These are phyloP conservation scores for Myotis daubentonii DNA, from an alignment of 2,797 vertebrate species.

Conservation along the genomic window DNA sequence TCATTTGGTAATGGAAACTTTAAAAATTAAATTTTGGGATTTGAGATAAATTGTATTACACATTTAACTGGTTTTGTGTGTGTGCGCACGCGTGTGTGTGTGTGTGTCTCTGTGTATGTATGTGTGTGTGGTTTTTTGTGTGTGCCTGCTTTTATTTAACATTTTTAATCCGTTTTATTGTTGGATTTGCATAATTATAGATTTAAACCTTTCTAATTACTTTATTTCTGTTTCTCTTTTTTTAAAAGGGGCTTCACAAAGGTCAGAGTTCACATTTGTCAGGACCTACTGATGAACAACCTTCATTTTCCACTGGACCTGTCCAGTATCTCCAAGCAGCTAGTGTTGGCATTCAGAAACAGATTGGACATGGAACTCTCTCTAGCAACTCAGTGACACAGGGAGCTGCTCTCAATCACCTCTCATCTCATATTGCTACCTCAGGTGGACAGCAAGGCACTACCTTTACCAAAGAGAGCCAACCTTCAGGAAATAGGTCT, in stretches of 20 bases:
- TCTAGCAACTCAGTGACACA: constrained; percentile 93
- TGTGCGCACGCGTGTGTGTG: neutral
- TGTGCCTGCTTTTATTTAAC: neutral
- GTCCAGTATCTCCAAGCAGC: constrained; percentile 90
- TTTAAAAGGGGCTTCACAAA: constrained; percentile 94
- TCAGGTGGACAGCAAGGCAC: constrained; percentile 95
- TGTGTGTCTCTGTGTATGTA: neutral
- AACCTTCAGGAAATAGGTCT: constrained; percentile 92
- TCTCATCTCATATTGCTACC: constrained; percentile 96
- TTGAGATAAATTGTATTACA: neutral
- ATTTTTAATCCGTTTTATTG: neutral
- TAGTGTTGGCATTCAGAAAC: constrained; percentile 93
- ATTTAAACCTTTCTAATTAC: neutral
- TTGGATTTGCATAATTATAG: neutral
- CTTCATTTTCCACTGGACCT: constrained; percentile 91
- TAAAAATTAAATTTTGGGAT: neutral
- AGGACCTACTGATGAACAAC: constrained; percentile 94
- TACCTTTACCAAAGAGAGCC: constrained; percentile 96
- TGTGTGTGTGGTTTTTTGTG: no score
- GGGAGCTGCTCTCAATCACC: constrained; percentile 92
- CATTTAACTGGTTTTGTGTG: neutral
- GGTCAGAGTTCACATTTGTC: constrained; percentile 96
- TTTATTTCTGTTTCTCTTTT: constrained; percentile 46
- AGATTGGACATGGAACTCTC: constrained; percentile 92
- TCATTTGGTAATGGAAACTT: neutral